phyloP scores from a whole-genome alignment of 2,113 vertebrate species.

The Orcinus orca region DNA sequence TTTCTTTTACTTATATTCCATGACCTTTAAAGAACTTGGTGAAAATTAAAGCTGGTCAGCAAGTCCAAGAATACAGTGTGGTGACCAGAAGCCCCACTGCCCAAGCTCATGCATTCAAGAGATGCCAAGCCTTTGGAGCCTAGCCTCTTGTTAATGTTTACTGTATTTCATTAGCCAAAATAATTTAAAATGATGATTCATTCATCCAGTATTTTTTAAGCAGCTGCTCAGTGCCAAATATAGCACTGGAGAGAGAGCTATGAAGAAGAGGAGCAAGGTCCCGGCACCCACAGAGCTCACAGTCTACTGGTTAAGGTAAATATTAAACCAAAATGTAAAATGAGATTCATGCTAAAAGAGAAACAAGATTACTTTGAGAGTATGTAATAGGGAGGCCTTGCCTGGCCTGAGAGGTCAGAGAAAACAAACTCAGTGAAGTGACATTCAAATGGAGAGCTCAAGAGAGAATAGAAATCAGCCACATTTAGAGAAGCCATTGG shows the following conservation, averaged over 20 bases:
- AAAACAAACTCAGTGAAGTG: not conserved
- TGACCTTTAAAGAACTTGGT: not conserved
- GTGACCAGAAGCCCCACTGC: not conserved
- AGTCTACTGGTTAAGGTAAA: not conserved
- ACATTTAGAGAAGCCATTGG: not conserved
- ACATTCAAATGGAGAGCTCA: not conserved
- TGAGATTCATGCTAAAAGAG: not conserved
- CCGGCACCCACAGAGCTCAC: not conserved
- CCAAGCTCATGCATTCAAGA: not conserved
- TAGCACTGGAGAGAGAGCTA: not conserved
- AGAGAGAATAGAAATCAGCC: not conserved
- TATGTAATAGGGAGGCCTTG: not conserved
- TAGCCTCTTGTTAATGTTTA: not conserved
- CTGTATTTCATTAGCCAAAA: not conserved
- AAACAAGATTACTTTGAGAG: not conserved
- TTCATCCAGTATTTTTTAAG: not conserved
- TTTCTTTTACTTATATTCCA: not conserved
- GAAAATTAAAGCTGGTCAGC: not conserved
- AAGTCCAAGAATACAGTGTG: not conserved
- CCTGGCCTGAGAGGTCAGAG: not conserved
- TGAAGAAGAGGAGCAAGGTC: not conserved
- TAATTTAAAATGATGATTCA: not conserved
- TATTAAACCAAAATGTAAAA: not conserved
- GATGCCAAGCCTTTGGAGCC: not conserved
- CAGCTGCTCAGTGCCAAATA: not conserved